Base-by-base conservation (phyloP, 2,113 vertebrate species). In the Chionodraco myersi region DNA sequence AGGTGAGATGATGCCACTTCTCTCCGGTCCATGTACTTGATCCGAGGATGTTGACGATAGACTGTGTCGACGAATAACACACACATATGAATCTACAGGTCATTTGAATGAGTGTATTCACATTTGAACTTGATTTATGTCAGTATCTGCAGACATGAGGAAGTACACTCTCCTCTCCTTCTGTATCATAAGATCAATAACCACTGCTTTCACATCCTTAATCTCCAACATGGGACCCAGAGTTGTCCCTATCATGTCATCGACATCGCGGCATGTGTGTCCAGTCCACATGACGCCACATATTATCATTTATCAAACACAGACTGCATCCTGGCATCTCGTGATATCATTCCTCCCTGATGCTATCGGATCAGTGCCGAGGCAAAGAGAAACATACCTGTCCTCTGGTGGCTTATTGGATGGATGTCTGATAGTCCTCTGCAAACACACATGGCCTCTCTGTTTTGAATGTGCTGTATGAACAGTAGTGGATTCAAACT, bases 21-120 rank as follows among this genome's bases (percentile, higher is more conserved):
- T 67, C 72, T 90, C 67, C 51, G 21, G 30, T 77, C 61, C 68
- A 44, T 86, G 84, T 61, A 15, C 34, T 73, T 30, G 77, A 71
- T 79, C 77, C 45, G 5, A 65, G 57, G 47, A 14, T 53, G 67
- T 75, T 63, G 59, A 64, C 63, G 8, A 41, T 52, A 53, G 54
- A 60, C 51, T 30, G 30, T 9, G 58, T 65, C 44, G 7, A 4
- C 4, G 73, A 69, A 66, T 26, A 66, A 53, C 30, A 65, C 52
- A 53, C 23, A 30, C 0, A 30, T 30, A 4, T 30, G 30, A 30
- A 30, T 4, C 30, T 45, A 57, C 16, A 48, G 13, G 47, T 48
- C 1, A 53, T 54, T 21, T 0, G 11, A 57, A 62, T 36, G 0
- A 44, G 11, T 62, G 4, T 21, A 12, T 70, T 30, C 15, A n/a